These are phyloP conservation scores for Rhopalosiphum maidis DNA, from an alignment of 1,140 invertebrate species.

Conservation along the genomic window DNA sequence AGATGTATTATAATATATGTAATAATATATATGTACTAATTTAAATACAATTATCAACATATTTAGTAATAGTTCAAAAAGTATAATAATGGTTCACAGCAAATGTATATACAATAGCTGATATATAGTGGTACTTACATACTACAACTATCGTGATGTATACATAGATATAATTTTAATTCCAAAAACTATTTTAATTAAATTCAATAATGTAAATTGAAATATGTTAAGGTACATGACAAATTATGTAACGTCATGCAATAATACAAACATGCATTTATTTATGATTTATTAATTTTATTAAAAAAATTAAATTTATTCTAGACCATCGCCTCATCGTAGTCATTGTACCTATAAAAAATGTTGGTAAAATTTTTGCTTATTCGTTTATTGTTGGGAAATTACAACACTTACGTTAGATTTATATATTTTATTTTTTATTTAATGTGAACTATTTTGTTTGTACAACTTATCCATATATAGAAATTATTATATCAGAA, in stretches of 20 bases:
- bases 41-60: not conserved
- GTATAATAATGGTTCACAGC: not conserved
- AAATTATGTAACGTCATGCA: not conserved
- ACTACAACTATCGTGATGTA: not conserved
- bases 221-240: not conserved
- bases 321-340: not conserved
- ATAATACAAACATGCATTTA: not conserved
- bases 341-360: not conserved
- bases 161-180: not conserved
- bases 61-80: not conserved
- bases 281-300: not conserved
- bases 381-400: conserved; percentile 16
- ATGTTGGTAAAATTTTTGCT: not conserved
- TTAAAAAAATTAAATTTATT: not conserved
- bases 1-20: not conserved
- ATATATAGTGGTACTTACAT: not conserved
- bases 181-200: not conserved
- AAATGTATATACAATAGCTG: not conserved
- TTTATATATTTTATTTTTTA: not conserved
- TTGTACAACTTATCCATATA: not conserved
- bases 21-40: not conserved
- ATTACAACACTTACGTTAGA: not conserved
- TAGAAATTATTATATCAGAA: not conserved
- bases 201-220: conserved; percentile 8
- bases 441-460: conserved; percentile 5